phyloP scores from a whole-genome alignment of 2,113 vertebrate species.

The Onychorhynchus coronatus region DNA sequence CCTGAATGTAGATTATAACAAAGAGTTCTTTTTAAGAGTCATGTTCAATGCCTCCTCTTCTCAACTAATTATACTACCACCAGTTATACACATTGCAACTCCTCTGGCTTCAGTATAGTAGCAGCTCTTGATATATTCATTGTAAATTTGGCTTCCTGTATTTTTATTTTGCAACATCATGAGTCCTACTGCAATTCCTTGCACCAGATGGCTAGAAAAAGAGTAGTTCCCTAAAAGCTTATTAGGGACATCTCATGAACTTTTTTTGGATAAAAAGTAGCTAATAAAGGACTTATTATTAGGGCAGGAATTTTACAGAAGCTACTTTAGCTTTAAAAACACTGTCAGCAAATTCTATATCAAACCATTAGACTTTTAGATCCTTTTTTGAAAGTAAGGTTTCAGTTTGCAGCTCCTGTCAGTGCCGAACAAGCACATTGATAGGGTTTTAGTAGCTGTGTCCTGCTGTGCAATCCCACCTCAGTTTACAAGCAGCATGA shows the following conservation, averaged over 20 bases:
- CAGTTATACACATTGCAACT: neutral
- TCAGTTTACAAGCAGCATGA: conserved; percentile 36
- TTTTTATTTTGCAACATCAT: neutral
- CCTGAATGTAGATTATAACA: conserved; percentile 15
- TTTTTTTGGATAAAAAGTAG: neutral
- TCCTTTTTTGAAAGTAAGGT: neutral
- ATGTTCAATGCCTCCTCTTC: neutral
- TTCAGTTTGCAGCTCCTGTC: neutral
- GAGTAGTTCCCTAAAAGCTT: neutral
- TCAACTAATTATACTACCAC: neutral
- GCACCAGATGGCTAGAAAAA: neutral
- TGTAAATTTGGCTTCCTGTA: neutral
- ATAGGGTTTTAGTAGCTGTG: conserved; percentile 12
- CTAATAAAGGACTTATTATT: neutral
- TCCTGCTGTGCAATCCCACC: conserved; percentile 37
- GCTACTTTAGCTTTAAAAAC: neutral
- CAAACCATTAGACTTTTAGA: neutral
- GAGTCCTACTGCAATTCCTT: neutral
- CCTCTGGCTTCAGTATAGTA: neutral
- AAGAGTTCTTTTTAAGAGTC: conserved; percentile 31
- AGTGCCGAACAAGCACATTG: neutral
- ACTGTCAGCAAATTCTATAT: neutral
- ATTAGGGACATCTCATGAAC: neutral
- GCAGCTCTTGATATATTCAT: neutral
- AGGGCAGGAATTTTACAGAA: neutral